These are phyloP conservation scores for Sarcoramphus papa DNA, from an alignment of 2,797 vertebrate species.

Conservation along the genomic window DNA sequence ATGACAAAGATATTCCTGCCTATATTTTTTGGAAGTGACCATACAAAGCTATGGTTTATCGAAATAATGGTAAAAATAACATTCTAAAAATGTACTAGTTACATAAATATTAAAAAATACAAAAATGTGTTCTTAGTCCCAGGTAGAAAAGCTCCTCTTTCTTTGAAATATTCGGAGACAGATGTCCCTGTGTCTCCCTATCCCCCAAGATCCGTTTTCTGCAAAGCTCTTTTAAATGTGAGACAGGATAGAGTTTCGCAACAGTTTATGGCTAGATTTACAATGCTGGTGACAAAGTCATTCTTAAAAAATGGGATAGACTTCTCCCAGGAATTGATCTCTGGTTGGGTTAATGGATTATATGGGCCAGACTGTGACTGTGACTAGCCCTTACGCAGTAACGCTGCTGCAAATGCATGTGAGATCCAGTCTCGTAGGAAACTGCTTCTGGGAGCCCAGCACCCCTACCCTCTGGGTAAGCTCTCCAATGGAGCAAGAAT, in stretches of 20 bases:
- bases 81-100: not conserved
- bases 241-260: constrained; percentile 9
- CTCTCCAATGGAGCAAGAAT: not conserved
- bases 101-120: not conserved
- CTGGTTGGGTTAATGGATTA: not conserved
- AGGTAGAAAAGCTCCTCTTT: not conserved
- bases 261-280: constrained; percentile 46
- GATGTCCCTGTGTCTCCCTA: not conserved
- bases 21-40: not conserved
- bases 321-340: constrained; percentile 24
- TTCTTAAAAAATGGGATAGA: constrained; percentile 11
- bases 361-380: not conserved
- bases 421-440: not conserved
- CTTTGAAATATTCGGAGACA: not conserved
- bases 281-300: not conserved
- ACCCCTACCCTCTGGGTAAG: not conserved
- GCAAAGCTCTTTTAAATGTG: not conserved
- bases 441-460: not conserved
- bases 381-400: not conserved
- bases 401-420: not conserved
- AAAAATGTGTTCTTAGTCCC: not conserved
- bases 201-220: not conserved
- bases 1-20: not conserved
- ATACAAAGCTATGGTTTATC: not conserved
- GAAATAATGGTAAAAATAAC: not conserved